Base-by-base conservation (phyloP, 1,140 invertebrate genomes). In the Babylonia areolata region DNA sequence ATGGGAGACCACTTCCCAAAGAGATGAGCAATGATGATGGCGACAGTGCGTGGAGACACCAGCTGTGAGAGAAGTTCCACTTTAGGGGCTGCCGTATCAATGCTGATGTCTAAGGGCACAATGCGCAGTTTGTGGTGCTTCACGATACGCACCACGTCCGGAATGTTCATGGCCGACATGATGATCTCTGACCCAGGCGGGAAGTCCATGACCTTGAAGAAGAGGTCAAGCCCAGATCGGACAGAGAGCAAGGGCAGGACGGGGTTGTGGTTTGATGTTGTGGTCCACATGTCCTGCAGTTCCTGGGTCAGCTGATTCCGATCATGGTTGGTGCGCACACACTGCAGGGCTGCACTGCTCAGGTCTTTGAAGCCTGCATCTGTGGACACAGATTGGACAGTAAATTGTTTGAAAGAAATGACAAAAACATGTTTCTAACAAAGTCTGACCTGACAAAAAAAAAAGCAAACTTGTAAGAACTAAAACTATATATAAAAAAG, bases 161-260 rank as follows among this genome's bases (percentile, higher is more conserved):
- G 94, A 88, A 95, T 95, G 86, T 94, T 95, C 17, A 95, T 91
- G 64, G 94, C 94, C 23, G 94, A 93, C 92, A 95, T 93, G 40
- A 95, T 94, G 73, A 95, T 88, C 87, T 95, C 94, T 81, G 94
- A 94, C 39, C 92, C 93, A 58, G 87, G 81, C 3, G 93, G 93
- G 87, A 93, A 94, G 20, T 91, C 89, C 85, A 91, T 91, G 20
- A 92, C 91, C 78, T 84, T 86, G 20, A 94, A 88, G 84, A 89
- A 95, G 23, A 95, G 89, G 86, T 95, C 94, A 86, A 95, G 89
- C 39, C 89, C 93, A 81, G 91, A 92, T 79, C 94, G 88, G 15
- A 94, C 94, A 39, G 93, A 94, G 23, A 94, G 91, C 79, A 92
- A 92, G 28, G 93, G 91, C 46, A 94, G 73, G 5, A 93, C 91